Evolutionary conservation across 2,113 vertebrate genomes (phyloP).

Genomic region (Equus przewalskii): DNA sequence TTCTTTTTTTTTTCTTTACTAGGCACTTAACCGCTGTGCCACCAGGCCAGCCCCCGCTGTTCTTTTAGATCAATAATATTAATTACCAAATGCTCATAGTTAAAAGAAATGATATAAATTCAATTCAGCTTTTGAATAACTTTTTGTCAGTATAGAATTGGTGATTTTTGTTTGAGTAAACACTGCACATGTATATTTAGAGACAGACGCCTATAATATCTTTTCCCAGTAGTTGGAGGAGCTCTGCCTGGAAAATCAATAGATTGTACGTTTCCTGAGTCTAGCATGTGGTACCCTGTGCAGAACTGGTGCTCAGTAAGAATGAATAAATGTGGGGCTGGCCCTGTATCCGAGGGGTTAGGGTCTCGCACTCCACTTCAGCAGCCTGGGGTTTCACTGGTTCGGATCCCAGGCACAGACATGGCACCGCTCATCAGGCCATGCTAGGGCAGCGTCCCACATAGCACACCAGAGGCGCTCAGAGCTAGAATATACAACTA

Average conservation of each 20-base stretch:
- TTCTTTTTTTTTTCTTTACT: not conserved
- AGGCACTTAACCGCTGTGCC: not conserved
- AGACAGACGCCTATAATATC: not conserved
- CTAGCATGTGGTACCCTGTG: constrained; percentile 7
- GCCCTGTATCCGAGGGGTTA: no score
- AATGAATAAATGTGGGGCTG: constrained; percentile 14
- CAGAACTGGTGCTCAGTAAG: not conserved
- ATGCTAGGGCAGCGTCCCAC: no score
- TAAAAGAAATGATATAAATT: not conserved
- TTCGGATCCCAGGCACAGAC: no score
- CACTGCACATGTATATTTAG: not conserved
- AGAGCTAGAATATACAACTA: no score
- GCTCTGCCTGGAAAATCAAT: not conserved
- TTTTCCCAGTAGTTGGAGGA: not conserved
- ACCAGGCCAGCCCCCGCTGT: not conserved
- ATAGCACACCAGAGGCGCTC: no score
- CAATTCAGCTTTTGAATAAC: constrained; percentile 39
- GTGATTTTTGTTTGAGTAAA: constrained; percentile 36
- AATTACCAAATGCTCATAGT: not conserved
- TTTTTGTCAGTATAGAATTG: not conserved
- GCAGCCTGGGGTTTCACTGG: no score
- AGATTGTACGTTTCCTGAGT: not conserved
- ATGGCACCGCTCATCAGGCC: no score
- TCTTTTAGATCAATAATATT: constrained; percentile 26
- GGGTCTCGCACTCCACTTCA: no score